phyloP scores from a whole-genome alignment of 2,797 vertebrate genomes.

The Thunnus albacares region DNA sequence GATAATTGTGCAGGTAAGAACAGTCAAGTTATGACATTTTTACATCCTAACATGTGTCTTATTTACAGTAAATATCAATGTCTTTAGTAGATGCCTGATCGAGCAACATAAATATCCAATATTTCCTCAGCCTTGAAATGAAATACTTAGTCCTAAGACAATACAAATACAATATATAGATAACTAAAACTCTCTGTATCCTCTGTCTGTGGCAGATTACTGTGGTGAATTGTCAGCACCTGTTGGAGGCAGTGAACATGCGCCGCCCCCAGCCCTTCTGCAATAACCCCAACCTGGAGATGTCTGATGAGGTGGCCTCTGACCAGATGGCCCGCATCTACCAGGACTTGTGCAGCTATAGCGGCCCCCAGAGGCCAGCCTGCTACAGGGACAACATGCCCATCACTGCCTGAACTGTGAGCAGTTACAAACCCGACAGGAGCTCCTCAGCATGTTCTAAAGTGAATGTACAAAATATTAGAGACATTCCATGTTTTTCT shows the following conservation, averaged over 20 bases:
- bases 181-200: not conserved
- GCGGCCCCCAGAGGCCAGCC: slow-evolving; percentile 78
- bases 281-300: slow-evolving; percentile 79
- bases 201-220: slow-evolving; percentile 78
- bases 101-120: not conserved
- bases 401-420: slow-evolving; percentile 84
- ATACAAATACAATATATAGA: not conserved
- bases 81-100: not conserved
- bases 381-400: slow-evolving; percentile 90
- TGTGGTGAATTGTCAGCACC: slow-evolving; percentile 86
- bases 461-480: slow-evolving; percentile 28
- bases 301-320: slow-evolving; percentile 84
- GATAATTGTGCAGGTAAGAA: slow-evolving; percentile 94
- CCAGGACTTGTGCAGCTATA: slow-evolving; percentile 92
- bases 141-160: not conserved
- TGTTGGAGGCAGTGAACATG: slow-evolving; percentile 88
- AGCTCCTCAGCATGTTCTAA: slow-evolving; percentile 23
- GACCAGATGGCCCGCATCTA: slow-evolving; percentile 95
- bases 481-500: slow-evolving; percentile 25
- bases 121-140: not conserved
- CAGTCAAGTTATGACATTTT: not conserved
- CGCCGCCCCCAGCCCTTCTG: slow-evolving; percentile 84
- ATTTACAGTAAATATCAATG: not conserved
- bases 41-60: not conserved
- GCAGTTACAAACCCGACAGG: slow-evolving; percentile 24